Evolutionary conservation across 2,113 vertebrate species (phyloP).

Genomic region (Platycercus adscitus): DNA sequence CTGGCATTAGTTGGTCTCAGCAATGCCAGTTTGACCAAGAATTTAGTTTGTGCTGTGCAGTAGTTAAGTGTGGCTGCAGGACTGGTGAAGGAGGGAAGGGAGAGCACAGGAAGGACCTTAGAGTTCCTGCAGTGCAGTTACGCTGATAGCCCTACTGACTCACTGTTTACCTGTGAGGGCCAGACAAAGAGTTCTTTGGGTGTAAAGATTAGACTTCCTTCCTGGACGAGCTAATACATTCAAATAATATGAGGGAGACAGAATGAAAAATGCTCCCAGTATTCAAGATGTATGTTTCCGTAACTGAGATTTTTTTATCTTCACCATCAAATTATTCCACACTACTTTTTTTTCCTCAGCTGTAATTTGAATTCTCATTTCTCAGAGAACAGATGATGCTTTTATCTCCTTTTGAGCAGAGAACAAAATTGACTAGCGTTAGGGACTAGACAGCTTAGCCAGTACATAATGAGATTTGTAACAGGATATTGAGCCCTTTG

Average conservation of each 20-base stretch:
- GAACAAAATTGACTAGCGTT: background rate
- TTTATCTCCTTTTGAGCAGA: conserved; percentile 18
- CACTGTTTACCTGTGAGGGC: background rate
- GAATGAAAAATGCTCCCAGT: background rate
- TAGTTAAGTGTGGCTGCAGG: background rate
- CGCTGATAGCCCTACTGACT: background rate
- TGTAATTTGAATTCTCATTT: conserved; percentile 17
- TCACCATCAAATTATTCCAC: conserved; percentile 18
- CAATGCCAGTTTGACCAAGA: background rate
- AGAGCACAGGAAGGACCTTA: background rate
- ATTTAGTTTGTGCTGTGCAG: background rate
- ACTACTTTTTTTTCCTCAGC: background rate
- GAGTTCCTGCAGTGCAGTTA: background rate
- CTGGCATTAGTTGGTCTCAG: background rate
- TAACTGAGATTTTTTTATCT: conserved; percentile 44
- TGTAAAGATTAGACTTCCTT: conserved; percentile 6
- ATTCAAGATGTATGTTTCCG: background rate
- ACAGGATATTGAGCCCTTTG: conserved; percentile 40
- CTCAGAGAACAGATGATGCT: conserved; percentile 20
- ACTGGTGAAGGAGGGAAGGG: background rate
- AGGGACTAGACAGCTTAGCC: background rate
- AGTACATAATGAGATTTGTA: conserved; percentile 38
- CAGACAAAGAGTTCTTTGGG: conserved; percentile 9
- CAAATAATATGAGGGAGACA: background rate
- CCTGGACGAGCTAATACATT: background rate